Conservation (phyloP, 2,113 vertebrate species). For the Elanoides forficatus region DNA sequence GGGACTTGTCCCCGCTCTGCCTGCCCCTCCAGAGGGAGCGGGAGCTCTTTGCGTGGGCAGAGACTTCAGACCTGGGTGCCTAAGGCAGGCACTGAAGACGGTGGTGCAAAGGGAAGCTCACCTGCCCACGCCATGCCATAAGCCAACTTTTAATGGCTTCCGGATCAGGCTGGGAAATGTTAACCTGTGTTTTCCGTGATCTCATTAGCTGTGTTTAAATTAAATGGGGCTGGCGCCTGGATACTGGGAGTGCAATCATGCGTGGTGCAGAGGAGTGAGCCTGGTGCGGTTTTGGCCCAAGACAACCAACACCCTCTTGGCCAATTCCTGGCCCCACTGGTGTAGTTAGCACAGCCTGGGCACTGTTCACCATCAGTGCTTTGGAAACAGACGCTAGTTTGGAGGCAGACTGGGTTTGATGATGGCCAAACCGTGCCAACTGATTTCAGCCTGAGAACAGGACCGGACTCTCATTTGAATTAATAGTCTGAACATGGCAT, state of each 20-base stretch:
- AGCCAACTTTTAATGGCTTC: background rate
- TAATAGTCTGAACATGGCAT: background rate
- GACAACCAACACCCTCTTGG: background rate
- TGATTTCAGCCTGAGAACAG: background rate
- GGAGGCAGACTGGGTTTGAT: rapidly evolving
- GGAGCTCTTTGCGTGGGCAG: rapidly evolving
- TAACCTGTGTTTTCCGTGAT: background rate
- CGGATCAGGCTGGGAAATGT: background rate
- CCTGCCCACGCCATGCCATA: rapidly evolving
- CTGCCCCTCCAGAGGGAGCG: rapidly evolving
- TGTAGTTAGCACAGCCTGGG: background rate
- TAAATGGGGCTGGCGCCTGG: background rate
- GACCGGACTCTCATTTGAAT: background rate
- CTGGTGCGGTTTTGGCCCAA: background rate
- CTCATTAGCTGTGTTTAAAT: background rate
- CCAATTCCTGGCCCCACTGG: background rate
- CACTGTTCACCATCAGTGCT: background rate
- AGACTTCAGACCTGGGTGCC: background rate
- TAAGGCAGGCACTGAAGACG: background rate
- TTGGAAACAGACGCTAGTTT: background rate
- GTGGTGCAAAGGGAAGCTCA: background rate
- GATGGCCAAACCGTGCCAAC: background rate
- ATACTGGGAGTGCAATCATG: background rate
- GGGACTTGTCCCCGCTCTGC: background rate
- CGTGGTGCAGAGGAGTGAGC: rapidly evolving